Conservation (phyloP, 1,140 invertebrate species). For the Drosophila malerkotliana region DNA sequence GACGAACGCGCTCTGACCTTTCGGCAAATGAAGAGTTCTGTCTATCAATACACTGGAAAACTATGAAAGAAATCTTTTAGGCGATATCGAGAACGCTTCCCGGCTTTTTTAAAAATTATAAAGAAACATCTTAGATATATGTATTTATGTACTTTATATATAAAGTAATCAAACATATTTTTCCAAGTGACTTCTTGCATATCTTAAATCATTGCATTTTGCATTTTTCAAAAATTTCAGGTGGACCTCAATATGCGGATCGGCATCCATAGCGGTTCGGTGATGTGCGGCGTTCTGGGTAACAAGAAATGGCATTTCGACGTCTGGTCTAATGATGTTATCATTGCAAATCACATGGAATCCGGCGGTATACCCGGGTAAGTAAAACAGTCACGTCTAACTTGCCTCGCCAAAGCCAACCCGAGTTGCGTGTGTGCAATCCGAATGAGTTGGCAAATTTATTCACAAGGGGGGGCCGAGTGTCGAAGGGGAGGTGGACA, state of each 20-base stretch:
- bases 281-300: slow-evolving; percentile 96
- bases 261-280: slow-evolving; percentile 97
- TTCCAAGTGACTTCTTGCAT: background rate
- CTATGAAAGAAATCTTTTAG: background rate
- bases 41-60: slow-evolving; percentile 6
- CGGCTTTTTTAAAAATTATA: too few species aligned
- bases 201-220: slow-evolving; percentile 8
- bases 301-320: slow-evolving; percentile 98
- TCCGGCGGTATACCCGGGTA: slow-evolving; percentile 96
- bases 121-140: too few species aligned
- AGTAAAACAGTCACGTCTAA: slow-evolving; percentile 67
- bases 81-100: too few species aligned
- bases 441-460: slow-evolving; percentile 37
- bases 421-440: slow-evolving; percentile 19
- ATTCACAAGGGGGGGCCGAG: background rate
- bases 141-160: too few species aligned
- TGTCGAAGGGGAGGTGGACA: background rate
- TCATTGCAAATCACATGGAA: slow-evolving; percentile 98
- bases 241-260: slow-evolving; percentile 97
- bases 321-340: slow-evolving; percentile 99
- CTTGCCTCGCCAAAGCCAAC: background rate
- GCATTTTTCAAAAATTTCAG: slow-evolving; percentile 84
- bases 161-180: background rate
- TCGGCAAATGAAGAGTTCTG: slow-evolving; percentile 6
- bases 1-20: slow-evolving; percentile 13